Base-by-base conservation (phyloP, 2,888 invertebrate genomes). In the Frankliniella fusca region DNA sequence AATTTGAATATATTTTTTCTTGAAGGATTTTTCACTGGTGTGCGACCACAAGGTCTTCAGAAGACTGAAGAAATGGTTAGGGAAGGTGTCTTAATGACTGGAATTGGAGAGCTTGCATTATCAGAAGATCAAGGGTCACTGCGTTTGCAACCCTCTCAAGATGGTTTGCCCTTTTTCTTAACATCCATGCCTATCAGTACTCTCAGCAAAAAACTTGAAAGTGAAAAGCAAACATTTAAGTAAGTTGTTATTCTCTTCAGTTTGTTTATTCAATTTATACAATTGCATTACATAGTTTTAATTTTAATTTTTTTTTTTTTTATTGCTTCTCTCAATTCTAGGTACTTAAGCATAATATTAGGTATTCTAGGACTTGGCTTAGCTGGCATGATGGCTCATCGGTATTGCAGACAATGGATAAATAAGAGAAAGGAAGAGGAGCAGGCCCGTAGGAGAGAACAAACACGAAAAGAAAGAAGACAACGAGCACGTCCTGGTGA, bases 1-100 rank as follows among this genome's bases (percentile, higher is more conserved):
- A 23, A 70, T 76, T 27, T 23, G 23, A 27, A 38, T n/a, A 23
- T 15, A 38, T 81, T 82, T 48, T 80, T n/a, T 48, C 18, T 48
- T 48, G 12, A 80, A 80, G 87, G 88, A 81, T 85, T 87, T 80
- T 82, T 88, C 8, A 86, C 85, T 85, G 96, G 96, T 27, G 93
- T 95, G 27, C 90, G 94, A 0, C 94, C 94, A 86, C 92, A 94
- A 84, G 97, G 97, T 0, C 89, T 96, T 38, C 96, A 97, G 88
- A 94, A 94, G 10, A 95, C 95, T 81, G 97, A 97, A 87, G 93
- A 94, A 88, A 94, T 97, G 92, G 89, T 97, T 8, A 90, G 95
- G 0, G 94, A 94, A 86, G 96, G 95, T 23, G 93, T 94, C 81
- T 91, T 93, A 84, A 91, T 97, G 80, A 94, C 96, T 90, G 92